phyloP scores from a whole-genome alignment of 2,113 vertebrate species.

The Vidua chalybeata region DNA sequence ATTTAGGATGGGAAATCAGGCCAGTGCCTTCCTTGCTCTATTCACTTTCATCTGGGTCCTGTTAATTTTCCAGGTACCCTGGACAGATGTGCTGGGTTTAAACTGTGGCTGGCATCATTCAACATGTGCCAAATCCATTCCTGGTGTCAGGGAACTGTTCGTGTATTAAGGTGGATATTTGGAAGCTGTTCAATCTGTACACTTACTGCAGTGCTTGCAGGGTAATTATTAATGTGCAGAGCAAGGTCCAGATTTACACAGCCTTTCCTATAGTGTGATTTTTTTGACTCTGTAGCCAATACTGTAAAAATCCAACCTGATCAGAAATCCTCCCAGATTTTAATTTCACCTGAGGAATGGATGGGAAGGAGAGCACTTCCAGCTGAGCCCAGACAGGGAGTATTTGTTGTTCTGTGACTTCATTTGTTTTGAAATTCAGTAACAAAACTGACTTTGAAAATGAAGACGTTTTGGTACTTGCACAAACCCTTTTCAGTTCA shows the following conservation, averaged over 20 bases:
- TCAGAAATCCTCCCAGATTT: neutral
- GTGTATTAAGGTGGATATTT: neutral
- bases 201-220: neutral
- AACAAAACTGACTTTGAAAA: neutral
- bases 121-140: neutral
- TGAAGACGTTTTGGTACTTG: neutral
- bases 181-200: neutral
- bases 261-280: neutral
- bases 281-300: neutral
- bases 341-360: neutral
- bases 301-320: neutral
- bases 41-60: neutral
- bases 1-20: neutral
- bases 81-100: neutral
- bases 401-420: neutral
- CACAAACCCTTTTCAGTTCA: neutral
- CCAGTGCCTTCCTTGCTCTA: neutral
- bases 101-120: neutral
- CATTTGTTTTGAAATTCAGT: neutral
- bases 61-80: neutral
- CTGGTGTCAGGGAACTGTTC: neutral
- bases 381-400: neutral
- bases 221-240: neutral
- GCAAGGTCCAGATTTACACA: neutral
- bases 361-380: neutral